Conservation (phyloP, 2,888 invertebrate species). For the Hydroisotoma schaefferi region DNA sequence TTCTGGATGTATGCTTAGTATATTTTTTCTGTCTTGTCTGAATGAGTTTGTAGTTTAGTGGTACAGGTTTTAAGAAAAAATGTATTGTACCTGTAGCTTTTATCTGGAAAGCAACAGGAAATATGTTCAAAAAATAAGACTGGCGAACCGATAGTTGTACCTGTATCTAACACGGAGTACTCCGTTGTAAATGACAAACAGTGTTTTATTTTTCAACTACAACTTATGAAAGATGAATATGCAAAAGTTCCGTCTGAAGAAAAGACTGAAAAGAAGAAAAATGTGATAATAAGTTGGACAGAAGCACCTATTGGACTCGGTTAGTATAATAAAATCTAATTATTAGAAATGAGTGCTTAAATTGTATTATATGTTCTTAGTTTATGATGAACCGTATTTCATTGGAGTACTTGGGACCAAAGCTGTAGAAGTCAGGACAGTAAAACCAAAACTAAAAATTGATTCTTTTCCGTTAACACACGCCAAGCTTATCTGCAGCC, state of each 20-base stretch:
- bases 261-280: slow-evolving; percentile 9
- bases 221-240: slow-evolving; percentile 68
- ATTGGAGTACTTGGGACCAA: slow-evolving; percentile 74
- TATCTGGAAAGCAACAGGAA: slow-evolving; percentile 66
- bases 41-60: not conserved
- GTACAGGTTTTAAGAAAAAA: slow-evolving; percentile 5
- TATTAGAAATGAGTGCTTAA: not conserved
- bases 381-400: slow-evolving; percentile 90
- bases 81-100: slow-evolving; percentile 25
- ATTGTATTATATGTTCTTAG: slow-evolving; percentile 53
- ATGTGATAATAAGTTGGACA: slow-evolving; percentile 68
- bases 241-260: not conserved
- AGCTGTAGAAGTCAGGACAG: slow-evolving; percentile 78
- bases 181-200: slow-evolving; percentile 77
- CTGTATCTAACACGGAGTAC: slow-evolving; percentile 69
- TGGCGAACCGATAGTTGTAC: slow-evolving; percentile 77
- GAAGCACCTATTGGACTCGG: slow-evolving; percentile 70
- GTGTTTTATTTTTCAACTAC: slow-evolving; percentile 27
- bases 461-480: slow-evolving; percentile 69
- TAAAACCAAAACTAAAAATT: slow-evolving; percentile 74
- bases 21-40: not conserved
- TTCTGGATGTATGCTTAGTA: slow-evolving; percentile 66
- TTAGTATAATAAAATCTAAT: slow-evolving; percentile 51
- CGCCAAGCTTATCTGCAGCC: slow-evolving; percentile 60
- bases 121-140: slow-evolving; percentile 80